A percentile compares a stretch with the other conserved stretches of the same genome.
Evolutionary conservation across 2,888 invertebrate species (phyloP).

Genomic region (Netelia virgata): DNA sequence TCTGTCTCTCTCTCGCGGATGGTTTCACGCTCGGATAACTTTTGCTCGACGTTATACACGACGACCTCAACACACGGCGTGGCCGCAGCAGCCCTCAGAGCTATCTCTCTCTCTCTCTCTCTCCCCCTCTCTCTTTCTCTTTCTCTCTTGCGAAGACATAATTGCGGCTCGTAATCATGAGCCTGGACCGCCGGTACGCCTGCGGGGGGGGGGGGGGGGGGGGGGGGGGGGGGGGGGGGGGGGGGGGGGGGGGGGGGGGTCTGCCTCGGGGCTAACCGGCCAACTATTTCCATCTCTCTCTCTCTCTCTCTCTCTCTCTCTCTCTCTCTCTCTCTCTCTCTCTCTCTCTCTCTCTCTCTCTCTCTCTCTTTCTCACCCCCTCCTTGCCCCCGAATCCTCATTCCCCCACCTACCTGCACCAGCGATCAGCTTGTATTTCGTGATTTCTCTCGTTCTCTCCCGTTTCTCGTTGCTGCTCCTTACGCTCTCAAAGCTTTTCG

Average conservation of each 20-base stretch:
- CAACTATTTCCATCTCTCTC: constrained; percentile 65
- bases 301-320: constrained; percentile 41
- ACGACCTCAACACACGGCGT: constrained; percentile 77
- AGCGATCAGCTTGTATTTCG: constrained; percentile 47
- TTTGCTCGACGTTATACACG: constrained; percentile 76
- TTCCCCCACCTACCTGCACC: constrained; percentile 6
- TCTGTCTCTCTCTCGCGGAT: not conserved
- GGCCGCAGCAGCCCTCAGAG: constrained; percentile 70
- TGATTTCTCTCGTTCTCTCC: constrained; percentile 58
- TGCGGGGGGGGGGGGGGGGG: constrained; percentile 69
- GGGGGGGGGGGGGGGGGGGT: constrained; percentile 70
- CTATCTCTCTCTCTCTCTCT: too few relatives aligned
- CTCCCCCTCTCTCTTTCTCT: too few relatives aligned
- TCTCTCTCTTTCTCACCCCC: constrained; percentile 40
- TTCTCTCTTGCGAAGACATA: constrained; percentile 79
- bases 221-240: constrained; percentile 68
- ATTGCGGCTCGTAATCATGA: constrained; percentile 82
- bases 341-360: constrained; percentile 58
- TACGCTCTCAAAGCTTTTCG: constrained; percentile 43
- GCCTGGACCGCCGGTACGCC: constrained; percentile 60
- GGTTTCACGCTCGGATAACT: constrained; percentile 61
- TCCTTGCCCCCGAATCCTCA: not conserved
- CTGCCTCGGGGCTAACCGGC: constrained; percentile 62
- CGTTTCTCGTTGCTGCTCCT: constrained; percentile 54
- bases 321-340: constrained; percentile 61